These are phyloP conservation scores for Tokudaia muenninki DNA, from an alignment of 2,797 vertebrate species.

Conservation along the genomic window DNA sequence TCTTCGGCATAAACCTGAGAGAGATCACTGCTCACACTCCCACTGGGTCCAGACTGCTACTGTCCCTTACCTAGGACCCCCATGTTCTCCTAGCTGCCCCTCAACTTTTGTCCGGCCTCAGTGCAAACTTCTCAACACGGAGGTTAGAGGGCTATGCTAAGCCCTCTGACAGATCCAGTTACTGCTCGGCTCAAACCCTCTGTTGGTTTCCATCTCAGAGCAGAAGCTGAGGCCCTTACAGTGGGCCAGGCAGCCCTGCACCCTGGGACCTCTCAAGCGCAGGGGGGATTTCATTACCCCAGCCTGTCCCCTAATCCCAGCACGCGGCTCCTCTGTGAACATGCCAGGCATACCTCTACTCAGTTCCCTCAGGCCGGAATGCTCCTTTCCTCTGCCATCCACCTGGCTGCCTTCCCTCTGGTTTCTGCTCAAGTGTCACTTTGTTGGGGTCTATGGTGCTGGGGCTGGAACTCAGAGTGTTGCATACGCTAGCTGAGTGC, in stretches of 20 bases:
- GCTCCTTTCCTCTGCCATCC: not conserved
- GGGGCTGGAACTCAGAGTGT: not conserved
- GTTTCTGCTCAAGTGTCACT: conserved; percentile 27
- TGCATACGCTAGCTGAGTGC: not conserved
- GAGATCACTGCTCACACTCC: not conserved
- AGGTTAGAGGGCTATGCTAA: not conserved
- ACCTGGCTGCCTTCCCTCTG: not conserved
- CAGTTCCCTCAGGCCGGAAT: not conserved
- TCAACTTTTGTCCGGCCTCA: not conserved
- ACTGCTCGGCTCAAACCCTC: not conserved
- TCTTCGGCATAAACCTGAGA: conserved; percentile 17
- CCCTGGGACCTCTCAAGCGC: not conserved
- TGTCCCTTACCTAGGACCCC: not conserved
- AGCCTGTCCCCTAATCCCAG: not conserved
- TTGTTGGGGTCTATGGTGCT: not conserved
- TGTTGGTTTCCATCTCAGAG: not conserved
- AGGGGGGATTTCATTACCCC: not conserved
- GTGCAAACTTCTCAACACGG: conserved; percentile 19
- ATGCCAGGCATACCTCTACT: conserved; percentile 30
- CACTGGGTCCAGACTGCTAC: not conserved
- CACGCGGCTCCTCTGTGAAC: conserved; percentile 7
- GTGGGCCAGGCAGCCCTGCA: not conserved
- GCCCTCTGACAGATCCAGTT: not conserved
- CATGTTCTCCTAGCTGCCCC: not conserved
- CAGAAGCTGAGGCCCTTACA: not conserved